Conservation (phyloP, 1,140 invertebrate species). For the Heliconius himera region DNA sequence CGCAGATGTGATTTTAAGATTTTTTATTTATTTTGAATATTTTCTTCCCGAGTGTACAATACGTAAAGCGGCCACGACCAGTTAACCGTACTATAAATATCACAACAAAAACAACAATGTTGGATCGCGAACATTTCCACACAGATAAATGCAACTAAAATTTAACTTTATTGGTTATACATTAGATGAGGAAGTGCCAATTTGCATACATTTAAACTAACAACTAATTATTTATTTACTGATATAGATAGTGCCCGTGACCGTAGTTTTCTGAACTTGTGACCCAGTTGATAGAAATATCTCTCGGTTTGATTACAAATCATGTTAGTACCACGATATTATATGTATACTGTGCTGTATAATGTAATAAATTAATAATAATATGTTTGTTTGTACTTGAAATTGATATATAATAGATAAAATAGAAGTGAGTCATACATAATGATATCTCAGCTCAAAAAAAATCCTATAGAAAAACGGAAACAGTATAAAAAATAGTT, state of each 20-base stretch:
- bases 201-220: conserved; percentile 9
- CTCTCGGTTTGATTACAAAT: conserved; percentile 15
- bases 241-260: conserved; percentile 35
- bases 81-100: neutral
- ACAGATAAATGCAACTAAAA: neutral
- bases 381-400: neutral
- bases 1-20: no score
- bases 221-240: neutral
- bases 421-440: neutral
- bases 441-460: neutral
- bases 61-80: no score
- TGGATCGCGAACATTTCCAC: conserved; percentile 14
- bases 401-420: neutral
- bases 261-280: conserved; percentile 42
- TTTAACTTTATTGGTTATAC: neutral
- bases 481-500: neutral
- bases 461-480: neutral
- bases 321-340: neutral
- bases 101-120: conserved; percentile 30
- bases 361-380: neutral
- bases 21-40: no score
- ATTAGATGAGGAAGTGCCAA: neutral
- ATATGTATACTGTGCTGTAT: neutral
- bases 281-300: conserved; percentile 45
- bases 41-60: no score